A percentile compares a stretch with the other conserved stretches of the same genome.
Conservation (phyloP, 2,113 vertebrate genomes). For the Monopterus albus region DNA sequence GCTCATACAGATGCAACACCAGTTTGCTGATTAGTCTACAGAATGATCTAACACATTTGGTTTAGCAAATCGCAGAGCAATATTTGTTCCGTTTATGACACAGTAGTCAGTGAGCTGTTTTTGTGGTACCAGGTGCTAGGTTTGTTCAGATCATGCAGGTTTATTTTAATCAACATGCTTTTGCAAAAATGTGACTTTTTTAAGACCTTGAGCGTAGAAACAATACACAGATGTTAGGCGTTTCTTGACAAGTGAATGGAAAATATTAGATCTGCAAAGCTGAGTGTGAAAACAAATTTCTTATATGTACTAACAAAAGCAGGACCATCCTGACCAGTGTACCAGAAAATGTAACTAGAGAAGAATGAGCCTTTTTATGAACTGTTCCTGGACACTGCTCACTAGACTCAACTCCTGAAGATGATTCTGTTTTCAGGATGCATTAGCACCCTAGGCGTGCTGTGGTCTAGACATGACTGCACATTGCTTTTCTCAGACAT, state of each 20-base stretch:
- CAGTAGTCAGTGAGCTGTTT: constrained; percentile 20
- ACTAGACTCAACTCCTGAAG: constrained; percentile 43
- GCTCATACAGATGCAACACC: constrained; percentile 3
- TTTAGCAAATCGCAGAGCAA: constrained; percentile 10
- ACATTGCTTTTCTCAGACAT: constrained; percentile 48
- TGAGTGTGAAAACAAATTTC: constrained; percentile 42
- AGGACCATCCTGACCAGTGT: constrained; percentile 15
- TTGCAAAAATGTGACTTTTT: constrained; percentile 34
- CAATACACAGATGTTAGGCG: constrained; percentile 29
- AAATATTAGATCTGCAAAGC: constrained; percentile 41
- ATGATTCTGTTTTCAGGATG: constrained; percentile 40
- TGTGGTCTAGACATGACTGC: constrained; percentile 72
- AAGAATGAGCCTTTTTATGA: constrained; percentile 61
- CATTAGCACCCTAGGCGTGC: constrained; percentile 46
- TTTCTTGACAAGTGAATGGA: constrained; percentile 43
- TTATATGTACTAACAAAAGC: constrained; percentile 33
- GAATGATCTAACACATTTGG: constrained; percentile 28
- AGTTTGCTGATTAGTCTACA: constrained; percentile 35
- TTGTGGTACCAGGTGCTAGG: constrained; percentile 44
- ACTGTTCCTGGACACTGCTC: constrained; percentile 36
- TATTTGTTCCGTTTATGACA: constrained; percentile 25
- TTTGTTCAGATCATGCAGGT: constrained; percentile 19
- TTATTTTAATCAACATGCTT: constrained; percentile 35
- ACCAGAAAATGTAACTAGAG: constrained; percentile 43
- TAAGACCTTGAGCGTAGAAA: constrained; percentile 27